Evolutionary conservation across 2,888 invertebrate genomes (phyloP).

Genomic region (Parapristionchus giblindavisi): DNA sequence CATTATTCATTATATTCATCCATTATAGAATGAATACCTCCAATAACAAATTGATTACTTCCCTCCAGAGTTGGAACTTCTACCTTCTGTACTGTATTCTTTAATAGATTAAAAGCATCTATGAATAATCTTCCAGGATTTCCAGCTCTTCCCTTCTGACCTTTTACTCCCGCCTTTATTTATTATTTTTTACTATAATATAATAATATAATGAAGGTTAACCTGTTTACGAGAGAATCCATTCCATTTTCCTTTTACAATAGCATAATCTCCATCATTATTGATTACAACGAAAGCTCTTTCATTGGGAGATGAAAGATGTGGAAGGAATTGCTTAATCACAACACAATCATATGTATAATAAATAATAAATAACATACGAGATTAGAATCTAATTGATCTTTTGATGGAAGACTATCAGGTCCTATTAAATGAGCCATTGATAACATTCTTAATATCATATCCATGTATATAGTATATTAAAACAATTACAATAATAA

Average conservation of each 20-base stretch:
- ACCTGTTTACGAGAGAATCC: conserved; percentile 68
- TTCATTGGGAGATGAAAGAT: conserved; percentile 71
- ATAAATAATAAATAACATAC: conserved; percentile 47
- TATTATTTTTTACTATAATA: not conserved
- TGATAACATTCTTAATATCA: conserved; percentile 67
- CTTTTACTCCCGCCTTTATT: not conserved
- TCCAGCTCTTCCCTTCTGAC: not conserved
- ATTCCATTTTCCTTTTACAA: conserved; percentile 72
- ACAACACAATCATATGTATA: not conserved
- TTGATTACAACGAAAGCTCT: conserved; percentile 73
- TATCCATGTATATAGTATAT: not conserved
- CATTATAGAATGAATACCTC: conserved; percentile 53
- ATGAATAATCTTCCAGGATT: conserved; percentile 59
- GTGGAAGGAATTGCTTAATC: conserved; percentile 69
- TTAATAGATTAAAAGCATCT: conserved; percentile 68
- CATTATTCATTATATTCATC: not conserved
- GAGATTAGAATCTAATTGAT: conserved; percentile 68
- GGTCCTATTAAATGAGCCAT: conserved; percentile 73
- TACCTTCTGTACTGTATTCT: conserved; percentile 69
- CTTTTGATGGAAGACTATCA: conserved; percentile 71
- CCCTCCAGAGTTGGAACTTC: conserved; percentile 68
- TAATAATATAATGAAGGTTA: not conserved
- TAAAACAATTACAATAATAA: too few relatives aligned
- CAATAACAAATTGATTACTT: conserved; percentile 66
- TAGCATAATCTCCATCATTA: conserved; percentile 72